Conservation (phyloP, 2,113 vertebrate species). For the Melanerpes formicivorus region DNA sequence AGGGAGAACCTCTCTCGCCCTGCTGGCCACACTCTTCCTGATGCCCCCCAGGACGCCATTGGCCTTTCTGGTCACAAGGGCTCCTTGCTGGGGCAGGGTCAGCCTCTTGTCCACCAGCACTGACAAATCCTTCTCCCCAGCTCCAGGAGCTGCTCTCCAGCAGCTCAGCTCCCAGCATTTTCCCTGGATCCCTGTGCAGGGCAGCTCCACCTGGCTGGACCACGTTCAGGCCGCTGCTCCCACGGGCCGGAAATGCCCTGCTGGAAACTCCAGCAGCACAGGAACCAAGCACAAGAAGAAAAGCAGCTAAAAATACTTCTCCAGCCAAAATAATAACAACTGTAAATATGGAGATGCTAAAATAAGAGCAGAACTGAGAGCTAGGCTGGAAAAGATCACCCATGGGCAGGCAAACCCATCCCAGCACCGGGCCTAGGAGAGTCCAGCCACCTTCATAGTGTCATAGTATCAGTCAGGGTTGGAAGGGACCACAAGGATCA, state of each 20-base stretch:
- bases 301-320: conserved; percentile 55
- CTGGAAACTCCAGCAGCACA: conserved; percentile 23
- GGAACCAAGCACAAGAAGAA: neutral
- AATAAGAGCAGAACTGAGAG: conserved; percentile 28
- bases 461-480: too few species aligned
- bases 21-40: too few species aligned
- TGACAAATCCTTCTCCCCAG: too few species aligned
- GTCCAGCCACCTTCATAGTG: neutral
- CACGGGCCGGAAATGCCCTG: neutral
- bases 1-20: too few species aligned
- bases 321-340: conserved; percentile 31
- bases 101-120: too few species aligned
- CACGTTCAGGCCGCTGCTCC: conserved; percentile 8
- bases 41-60: too few species aligned
- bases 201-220: conserved; percentile 56
- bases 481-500: too few species aligned
- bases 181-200: neutral
- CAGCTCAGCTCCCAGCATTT: too few species aligned
- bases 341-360: conserved; percentile 19
- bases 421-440: neutral
- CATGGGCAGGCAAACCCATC: neutral
- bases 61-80: too few species aligned
- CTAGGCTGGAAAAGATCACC: neutral
- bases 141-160: too few species aligned
- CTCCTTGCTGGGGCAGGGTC: too few species aligned